phyloP scores from a whole-genome alignment of 1,140 invertebrate genomes.

The Patella vulgata region DNA sequence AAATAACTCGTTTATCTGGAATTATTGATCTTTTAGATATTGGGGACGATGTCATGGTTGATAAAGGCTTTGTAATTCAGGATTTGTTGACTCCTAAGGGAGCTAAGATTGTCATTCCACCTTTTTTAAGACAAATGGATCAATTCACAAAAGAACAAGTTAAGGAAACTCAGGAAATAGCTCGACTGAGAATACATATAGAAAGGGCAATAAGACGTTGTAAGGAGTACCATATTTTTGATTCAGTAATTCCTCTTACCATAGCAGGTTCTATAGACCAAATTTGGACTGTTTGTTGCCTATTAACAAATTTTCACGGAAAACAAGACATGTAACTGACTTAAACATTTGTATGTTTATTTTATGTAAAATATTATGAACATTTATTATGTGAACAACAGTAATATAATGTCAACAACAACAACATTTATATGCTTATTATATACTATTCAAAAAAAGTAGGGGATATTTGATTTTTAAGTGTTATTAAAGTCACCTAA shows the following conservation, averaged over 20 bases:
- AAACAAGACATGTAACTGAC: no score
- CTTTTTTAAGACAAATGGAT: conserved; percentile 15
- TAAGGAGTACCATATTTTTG: conserved; percentile 36
- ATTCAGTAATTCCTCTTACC: conserved; percentile 21
- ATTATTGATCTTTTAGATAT: conserved; percentile 33
- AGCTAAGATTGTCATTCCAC: conserved; percentile 31
- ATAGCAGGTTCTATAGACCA: conserved; percentile 26
- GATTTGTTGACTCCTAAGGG: conserved; percentile 19
- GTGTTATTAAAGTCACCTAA: no score
- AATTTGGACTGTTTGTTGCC: conserved; percentile 30
- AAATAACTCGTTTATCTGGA: conserved; percentile 22
- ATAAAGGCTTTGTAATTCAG: conserved; percentile 40
- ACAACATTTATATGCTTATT: no score
- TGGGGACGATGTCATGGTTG: conserved; percentile 39
- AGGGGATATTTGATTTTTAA: no score
- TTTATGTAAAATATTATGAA: no score
- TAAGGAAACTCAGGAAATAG: conserved; percentile 20
- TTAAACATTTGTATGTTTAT: no score
- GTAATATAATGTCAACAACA: no score
- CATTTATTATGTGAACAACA: no score
- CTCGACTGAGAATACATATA: conserved; percentile 32
- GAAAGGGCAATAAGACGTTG: conserved; percentile 31
- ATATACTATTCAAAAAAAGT: no score
- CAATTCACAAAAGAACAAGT: conserved; percentile 17
- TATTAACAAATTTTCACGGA: conserved; percentile 20